Conservation (phyloP, 2,113 vertebrate species). For the Sinosuthora webbiana region DNA sequence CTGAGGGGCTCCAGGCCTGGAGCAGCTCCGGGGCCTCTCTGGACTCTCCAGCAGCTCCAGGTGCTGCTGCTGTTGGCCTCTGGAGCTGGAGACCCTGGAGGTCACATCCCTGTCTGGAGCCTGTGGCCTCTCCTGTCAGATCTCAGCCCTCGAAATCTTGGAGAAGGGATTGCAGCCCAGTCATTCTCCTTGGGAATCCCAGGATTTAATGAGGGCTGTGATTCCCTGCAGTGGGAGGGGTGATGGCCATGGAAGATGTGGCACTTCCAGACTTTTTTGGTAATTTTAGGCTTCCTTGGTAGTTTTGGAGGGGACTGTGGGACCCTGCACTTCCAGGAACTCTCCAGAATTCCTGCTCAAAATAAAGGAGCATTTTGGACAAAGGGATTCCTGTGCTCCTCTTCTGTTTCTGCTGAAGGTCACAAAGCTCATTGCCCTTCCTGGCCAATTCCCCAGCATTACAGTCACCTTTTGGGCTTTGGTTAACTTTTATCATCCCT, state of each 20-base stretch:
- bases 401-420: background rate
- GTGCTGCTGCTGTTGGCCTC: background rate
- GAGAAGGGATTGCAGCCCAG: background rate
- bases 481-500: background rate
- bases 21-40: background rate
- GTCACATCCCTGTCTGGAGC: background rate
- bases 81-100: background rate
- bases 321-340: background rate
- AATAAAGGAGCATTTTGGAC: background rate
- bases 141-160: background rate
- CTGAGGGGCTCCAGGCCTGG: background rate
- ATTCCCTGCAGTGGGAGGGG: too few relatives aligned
- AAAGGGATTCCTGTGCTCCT: background rate
- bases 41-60: background rate
- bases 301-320: background rate
- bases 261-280: background rate
- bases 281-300: background rate
- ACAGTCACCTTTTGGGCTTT: background rate
- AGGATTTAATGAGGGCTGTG: accelerated
- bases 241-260: accelerated
- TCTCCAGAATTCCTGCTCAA: background rate
- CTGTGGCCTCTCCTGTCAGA: background rate
- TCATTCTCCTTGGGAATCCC: background rate
- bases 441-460: background rate
- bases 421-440: background rate